Conservation (phyloP, 2,113 vertebrate genomes). For the Petrocephalus zakoni region DNA sequence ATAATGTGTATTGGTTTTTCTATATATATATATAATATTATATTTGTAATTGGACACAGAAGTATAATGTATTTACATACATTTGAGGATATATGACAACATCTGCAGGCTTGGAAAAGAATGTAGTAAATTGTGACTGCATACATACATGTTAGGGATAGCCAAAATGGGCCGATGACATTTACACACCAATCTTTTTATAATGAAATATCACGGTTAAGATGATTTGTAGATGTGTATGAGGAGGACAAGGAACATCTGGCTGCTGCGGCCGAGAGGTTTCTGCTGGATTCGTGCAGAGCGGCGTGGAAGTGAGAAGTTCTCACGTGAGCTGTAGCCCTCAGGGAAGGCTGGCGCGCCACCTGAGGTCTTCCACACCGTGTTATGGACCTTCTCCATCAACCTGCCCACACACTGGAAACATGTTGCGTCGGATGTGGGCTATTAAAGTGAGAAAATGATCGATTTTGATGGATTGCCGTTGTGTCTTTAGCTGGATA, state of each 20-base stretch:
- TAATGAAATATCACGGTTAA: no score
- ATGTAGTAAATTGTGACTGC: not conserved
- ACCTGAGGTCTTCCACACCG: not conserved
- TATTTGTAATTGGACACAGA: not conserved
- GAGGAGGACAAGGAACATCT: no score
- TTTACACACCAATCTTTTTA: not conserved
- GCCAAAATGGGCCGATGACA: not conserved
- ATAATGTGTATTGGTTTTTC: not conserved
- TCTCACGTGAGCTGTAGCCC: not conserved
- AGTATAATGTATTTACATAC: not conserved
- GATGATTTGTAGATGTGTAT: no score
- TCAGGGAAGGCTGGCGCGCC: not conserved
- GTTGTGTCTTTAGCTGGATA: constrained; percentile 33
- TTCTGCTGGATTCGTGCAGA: no score
- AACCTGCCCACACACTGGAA: constrained; percentile 24
- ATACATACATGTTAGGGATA: not conserved
- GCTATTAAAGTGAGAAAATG: constrained; percentile 19
- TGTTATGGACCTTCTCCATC: not conserved
- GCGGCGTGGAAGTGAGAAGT: not conserved
- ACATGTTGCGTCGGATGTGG: constrained; percentile 23
- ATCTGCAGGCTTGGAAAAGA: not conserved
- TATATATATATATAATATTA: not conserved
- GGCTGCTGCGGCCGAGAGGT: no score
- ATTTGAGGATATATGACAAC: not conserved
- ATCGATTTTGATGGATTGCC: constrained; percentile 27